A percentile compares a stretch with the other conserved stretches of the same genome.
Evolutionary conservation across 2,113 vertebrate genomes (phyloP).

Genomic region (Phrynosoma platyrhinos): DNA sequence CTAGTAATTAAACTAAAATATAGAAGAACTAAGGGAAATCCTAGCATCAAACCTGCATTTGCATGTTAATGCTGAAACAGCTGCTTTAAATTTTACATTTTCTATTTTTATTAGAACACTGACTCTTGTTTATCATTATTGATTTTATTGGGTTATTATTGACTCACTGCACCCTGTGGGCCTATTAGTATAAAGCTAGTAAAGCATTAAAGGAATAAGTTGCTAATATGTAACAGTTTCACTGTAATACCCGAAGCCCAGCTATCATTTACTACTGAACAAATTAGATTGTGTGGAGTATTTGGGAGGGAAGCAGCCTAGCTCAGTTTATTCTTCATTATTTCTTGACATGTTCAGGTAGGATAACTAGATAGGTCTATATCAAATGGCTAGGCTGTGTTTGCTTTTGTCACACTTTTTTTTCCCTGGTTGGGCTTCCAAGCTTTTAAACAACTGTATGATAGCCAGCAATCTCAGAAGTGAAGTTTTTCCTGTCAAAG

Average conservation of each 20-base stretch:
- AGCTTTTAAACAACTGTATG: no score
- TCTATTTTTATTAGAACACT: constrained; percentile 75
- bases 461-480: no score
- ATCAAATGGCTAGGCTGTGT: not conserved
- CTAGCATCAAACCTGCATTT: constrained; percentile 37
- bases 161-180: constrained; percentile 67
- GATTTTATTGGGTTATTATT: constrained; percentile 78
- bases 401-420: no score
- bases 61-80: constrained; percentile 50
- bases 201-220: constrained; percentile 71
- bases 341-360: not conserved
- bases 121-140: constrained; percentile 76
- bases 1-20: fast-evolving
- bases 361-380: not conserved
- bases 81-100: constrained; percentile 69
- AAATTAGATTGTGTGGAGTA: constrained; percentile 34
- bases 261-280: constrained; percentile 5
- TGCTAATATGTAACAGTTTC: constrained; percentile 49
- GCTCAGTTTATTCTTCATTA: not conserved
- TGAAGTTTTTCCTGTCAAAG: no score
- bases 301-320: constrained; percentile 5
- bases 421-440: no score
- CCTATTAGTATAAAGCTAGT: constrained; percentile 72
- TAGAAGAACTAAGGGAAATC: constrained; percentile 13
- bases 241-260: constrained; percentile 6